A percentile compares a stretch with the other conserved stretches of the same genome.
phyloP scores from a whole-genome alignment of 2,797 vertebrate species.

The Xenentodon cancila region DNA sequence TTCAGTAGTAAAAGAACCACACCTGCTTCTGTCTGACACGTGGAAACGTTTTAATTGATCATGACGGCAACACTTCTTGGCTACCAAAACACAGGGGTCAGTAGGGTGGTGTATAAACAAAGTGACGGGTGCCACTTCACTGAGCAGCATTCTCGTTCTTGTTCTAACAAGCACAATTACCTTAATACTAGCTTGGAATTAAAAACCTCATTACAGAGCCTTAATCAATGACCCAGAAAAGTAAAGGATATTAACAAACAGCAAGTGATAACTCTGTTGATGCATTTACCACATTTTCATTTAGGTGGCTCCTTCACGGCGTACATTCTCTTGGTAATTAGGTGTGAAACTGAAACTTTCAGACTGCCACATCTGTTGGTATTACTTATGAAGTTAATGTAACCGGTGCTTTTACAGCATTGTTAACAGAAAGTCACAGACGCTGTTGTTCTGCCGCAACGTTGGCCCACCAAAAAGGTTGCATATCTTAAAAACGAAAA shows the following conservation, averaged over 20 bases:
- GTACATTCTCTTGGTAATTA: conserved; percentile 27
- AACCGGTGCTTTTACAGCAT: conserved; percentile 31
- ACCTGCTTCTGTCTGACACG: conserved; percentile 10
- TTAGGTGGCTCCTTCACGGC: conserved; percentile 37
- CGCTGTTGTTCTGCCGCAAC: conserved; percentile 16
- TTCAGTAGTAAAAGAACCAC: not conserved
- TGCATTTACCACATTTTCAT: conserved; percentile 36
- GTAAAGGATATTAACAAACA: conserved; percentile 61
- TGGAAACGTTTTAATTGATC: conserved; percentile 21
- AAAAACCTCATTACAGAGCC: conserved; percentile 58
- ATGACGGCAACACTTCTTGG: conserved; percentile 8
- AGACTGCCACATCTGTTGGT: not conserved
- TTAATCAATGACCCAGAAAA: conserved; percentile 65
- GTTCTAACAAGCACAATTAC: conserved; percentile 56
- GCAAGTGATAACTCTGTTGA: conserved; percentile 20
- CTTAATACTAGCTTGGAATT: conserved; percentile 53
- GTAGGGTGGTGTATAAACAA: conserved; percentile 39
- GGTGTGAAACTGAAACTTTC: conserved; percentile 16
- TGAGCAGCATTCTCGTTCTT: conserved; percentile 44
- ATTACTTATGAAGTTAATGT: conserved; percentile 4
- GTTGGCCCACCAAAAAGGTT: conserved; percentile 29
- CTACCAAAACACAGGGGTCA: conserved; percentile 28
- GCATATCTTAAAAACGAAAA: conserved; percentile 32
- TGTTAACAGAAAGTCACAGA: conserved; percentile 33
- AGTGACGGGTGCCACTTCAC: conserved; percentile 43